Evolutionary conservation across 2,888 invertebrate species (phyloP), one percentile per base, ranked within the genome.

Genomic region (Papilio protenor): DNA sequence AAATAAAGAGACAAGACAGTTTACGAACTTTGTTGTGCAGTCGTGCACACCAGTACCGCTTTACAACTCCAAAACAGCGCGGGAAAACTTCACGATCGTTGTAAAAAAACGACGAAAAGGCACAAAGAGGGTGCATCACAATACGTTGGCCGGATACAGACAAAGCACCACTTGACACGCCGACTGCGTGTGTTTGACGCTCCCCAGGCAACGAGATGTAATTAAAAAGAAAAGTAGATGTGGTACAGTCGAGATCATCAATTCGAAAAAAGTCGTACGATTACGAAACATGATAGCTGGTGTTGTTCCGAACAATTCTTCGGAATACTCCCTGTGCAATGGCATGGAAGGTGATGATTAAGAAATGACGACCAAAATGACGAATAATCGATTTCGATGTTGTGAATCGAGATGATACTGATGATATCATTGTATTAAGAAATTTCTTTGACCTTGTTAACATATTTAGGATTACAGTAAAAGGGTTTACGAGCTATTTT

Each of bases 101-200:
- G 49, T 18, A 49, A 70, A 74, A 77, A 72, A 74, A 61, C 59
- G 75, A 71, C 69, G 47, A 77, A 77, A 77, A 74, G 77, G 49
- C 77, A 77, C 74, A 77, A 77, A 75, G 74, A 69, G 77, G 74
- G 49, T 61, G 74, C 59, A 75, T 75, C 74, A 75, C 71, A 77
- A 77, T 77, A 77, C 52, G 74, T 74, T 49, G 77, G 77, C 73
- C 59, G 74, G 71, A 52, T 61, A 74, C 70, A 77, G 49, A 77
- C 77, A 77, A 77, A 77, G 77, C 77, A 52, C 21, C 74, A 75
- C 77, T 77, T 77, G 77, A 77, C 77, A 77, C 77, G 71, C 70
- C 77, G 74, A 74, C 71, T 74, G 74, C 77, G 74, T 77, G 77
- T 52, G 59, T 77, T 70, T 77, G 77, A 75, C 70, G 74, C 70